Evolutionary conservation across 2,888 invertebrate species (phyloP).

Genomic region (Drosophila gaucha): DNA sequence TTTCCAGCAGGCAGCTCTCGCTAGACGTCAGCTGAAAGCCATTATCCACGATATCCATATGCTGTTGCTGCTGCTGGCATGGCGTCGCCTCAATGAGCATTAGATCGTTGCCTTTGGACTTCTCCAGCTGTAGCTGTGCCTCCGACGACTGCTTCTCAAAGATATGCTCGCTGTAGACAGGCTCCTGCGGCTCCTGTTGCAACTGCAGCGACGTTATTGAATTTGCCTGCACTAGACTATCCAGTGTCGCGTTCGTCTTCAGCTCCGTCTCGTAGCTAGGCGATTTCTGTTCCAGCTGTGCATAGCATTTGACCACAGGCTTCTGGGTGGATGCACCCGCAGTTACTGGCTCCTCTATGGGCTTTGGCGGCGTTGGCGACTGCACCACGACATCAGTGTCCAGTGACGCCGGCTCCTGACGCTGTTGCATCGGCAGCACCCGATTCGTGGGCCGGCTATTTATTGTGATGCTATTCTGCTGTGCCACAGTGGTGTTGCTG

Average conservation of each 20-base stretch:
- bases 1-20: conserved; percentile 52
- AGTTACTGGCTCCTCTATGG: conserved; percentile 55
- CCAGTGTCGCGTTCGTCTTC: conserved; percentile 33
- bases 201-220: conserved; percentile 36
- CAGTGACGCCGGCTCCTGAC: conserved; percentile 84
- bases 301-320: conserved; percentile 47
- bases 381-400: conserved; percentile 53
- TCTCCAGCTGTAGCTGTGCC: conserved; percentile 39
- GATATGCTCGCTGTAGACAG: conserved; percentile 42
- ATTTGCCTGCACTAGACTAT: conserved; percentile 24
- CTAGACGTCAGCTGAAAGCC: conserved; percentile 33
- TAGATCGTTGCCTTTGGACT: conserved; percentile 39
- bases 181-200: conserved; percentile 43
- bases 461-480: conserved; percentile 70
- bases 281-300: conserved; percentile 57
- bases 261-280: conserved; percentile 66
- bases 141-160: conserved; percentile 54
- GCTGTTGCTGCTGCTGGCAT: conserved; percentile 50
- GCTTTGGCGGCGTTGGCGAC: conserved; percentile 69
- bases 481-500: conserved; percentile 40
- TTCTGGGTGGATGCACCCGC: conserved; percentile 51
- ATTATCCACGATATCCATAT: conserved; percentile 52
- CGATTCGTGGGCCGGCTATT: conserved; percentile 89
- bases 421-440: conserved; percentile 91
- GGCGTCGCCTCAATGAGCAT: conserved; percentile 40